These are phyloP conservation scores for Achroia grisella DNA, from an alignment of 1,140 invertebrate genomes.

Conservation along the genomic window DNA sequence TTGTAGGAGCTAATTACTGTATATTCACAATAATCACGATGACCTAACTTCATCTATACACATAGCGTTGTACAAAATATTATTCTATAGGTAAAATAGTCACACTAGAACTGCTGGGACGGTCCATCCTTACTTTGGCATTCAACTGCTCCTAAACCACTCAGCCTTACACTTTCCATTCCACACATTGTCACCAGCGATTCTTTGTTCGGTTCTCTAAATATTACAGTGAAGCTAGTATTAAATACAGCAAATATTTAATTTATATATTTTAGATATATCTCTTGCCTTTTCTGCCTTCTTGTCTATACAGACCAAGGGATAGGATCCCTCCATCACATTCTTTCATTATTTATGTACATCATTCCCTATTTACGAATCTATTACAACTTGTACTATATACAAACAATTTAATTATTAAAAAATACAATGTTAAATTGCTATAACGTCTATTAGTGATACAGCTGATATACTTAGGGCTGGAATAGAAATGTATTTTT, in stretches of 20 bases:
- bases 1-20: conserved; percentile 56
- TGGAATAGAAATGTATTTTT: conserved; percentile 68
- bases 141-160: not conserved
- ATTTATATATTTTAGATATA: conserved; percentile 39
- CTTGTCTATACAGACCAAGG: conserved; percentile 22
- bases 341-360: conserved; percentile 63
- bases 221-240: conserved; percentile 54
- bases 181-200: conserved; percentile 40
- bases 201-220: conserved; percentile 54
- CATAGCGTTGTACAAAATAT: conserved; percentile 64
- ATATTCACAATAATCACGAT: conserved; percentile 68
- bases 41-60: conserved; percentile 63
- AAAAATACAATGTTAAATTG: conserved; percentile 68
- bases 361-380: conserved; percentile 46
- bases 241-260: conserved; percentile 62
- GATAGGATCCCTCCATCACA: conserved; percentile 32
- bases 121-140: conserved; percentile 18
- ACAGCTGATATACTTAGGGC: conserved; percentile 39
- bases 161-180: conserved; percentile 5
- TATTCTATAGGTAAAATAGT: conserved; percentile 40
- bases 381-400: conserved; percentile 71
- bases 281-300: conserved; percentile 16
- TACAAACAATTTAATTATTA: conserved; percentile 70
- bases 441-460: conserved; percentile 55
- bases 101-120: conserved; percentile 31